Evolutionary conservation across 1,140 invertebrate genomes (phyloP), one percentile per base, ranked within the genome.

Genomic region (Drosophila eugracilis): DNA sequence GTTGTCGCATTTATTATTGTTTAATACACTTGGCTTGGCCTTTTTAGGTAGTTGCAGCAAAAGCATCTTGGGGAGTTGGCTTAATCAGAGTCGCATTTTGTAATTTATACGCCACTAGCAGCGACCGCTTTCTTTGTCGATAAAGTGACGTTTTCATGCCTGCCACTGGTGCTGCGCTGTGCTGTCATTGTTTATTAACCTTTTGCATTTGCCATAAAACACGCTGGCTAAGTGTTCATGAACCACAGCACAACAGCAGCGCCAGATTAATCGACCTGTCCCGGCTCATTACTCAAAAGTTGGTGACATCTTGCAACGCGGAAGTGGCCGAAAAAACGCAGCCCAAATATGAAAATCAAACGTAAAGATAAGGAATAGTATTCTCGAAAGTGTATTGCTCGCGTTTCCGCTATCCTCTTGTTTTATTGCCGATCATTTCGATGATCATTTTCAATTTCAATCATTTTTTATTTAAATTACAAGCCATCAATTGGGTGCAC

Each of bases 1-100:
- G 54, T 67, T 84, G 79, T 84, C 80, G 76, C 80, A 79, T 86
- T 88, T 75, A 78, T 81, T 88, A 88, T 88, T 81, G 63, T 85
- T 88, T 86, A 75, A 88, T 78, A 59, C 77, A 83, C 83, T 78
- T 88, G 83, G 58, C 75, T 21, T 78, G 65, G 69, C 83, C 83
- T 75, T 88, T 78, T 88, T 83, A 72, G 83, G 83, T 52, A 66
- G 57, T 55, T 62, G 41, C 59, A 39, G 45, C 41, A 21, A 49
- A 22, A 37, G 19, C 76, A 65, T 66, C 66, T 44, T 12, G 30
- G 52, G 71, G 60, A 57, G 63, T 83, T 72, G 73, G 71, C 60
- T 79, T 78, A 73, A 79, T 78, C 69, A 70, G 54, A 66, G 75
- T 75, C 73, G 63, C 60, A 41, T 83, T 77, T 74, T 54, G 70